Evolutionary conservation across 2,888 invertebrate genomes (phyloP), one percentile per base, ranked within the genome.

Genomic region (Fragum fragum): DNA sequence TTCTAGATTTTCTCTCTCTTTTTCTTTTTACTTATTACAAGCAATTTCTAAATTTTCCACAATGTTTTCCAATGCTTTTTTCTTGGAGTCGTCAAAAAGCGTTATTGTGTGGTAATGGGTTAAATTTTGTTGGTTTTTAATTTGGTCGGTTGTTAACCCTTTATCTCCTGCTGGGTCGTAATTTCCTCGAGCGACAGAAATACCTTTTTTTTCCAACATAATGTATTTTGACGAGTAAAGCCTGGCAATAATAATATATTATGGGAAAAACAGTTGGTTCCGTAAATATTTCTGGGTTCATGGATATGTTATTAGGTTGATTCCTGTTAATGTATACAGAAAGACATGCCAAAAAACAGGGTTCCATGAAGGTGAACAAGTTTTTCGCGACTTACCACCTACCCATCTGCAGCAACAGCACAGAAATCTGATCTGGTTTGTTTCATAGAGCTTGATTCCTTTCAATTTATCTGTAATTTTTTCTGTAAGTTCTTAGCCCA

Each of bases 181-280:
- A 47, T 47, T 14, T 47, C n/a, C 16, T 47, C 47, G 2, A 9
- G 5, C 47, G n/a, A 47, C 14, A 14, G n/a, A 47, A 47, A 16
- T 9, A 47, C 47, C 47, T 18, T 47, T 47, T 47, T 47, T n/a
- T 1, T 14, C 16, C 47, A 16, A 47, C 47, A 47, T 47, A 47
- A 47, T 47, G 47, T n/a, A n/a, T n/a, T 47, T 47, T 47, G 47
- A 47, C 47, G 47, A 47, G 47, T 47, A 18, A 47, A n/a, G 47
- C n/a, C 47, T 47, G 47, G 47, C 47, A 47, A 47, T 47, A 47
- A 47, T 47, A 14, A 47, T 47, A 47, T 47, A 47, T 47, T 47
- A 47, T 47, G 47, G 47, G 47, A 47, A 47, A 47, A 47, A 47
- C 47, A 47, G 47, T 47, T 47, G 47, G 18, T 47, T 47, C 47